These are phyloP conservation scores for Acanthococcus lagerstroemiae DNA, from an alignment of 2,888 invertebrate species.

Conservation along the genomic window DNA sequence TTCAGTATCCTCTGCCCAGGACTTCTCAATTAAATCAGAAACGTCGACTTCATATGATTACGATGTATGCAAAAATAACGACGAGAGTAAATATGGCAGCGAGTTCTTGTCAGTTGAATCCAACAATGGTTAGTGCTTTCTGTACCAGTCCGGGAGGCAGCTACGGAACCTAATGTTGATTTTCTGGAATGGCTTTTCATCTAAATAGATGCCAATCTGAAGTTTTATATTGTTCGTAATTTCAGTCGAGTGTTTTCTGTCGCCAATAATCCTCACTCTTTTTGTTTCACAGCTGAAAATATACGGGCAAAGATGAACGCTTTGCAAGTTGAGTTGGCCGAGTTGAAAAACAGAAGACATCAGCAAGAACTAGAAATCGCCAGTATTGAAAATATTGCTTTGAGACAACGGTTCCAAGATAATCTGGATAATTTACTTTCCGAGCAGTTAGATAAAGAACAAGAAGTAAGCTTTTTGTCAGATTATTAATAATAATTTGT, in stretches of 20 bases:
- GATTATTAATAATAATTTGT: neutral
- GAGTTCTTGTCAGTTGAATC: slow-evolving; percentile 13
- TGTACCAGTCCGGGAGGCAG: too few relatives aligned
- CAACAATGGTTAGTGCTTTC: slow-evolving; percentile 2
- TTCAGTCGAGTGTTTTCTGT: too few relatives aligned
- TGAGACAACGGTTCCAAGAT: slow-evolving; percentile 72
- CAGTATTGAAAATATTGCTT: slow-evolving; percentile 71
- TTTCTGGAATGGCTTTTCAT: too few relatives aligned
- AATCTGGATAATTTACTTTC: slow-evolving; percentile 62
- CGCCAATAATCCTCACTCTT: too few relatives aligned
- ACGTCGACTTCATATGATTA: slow-evolving; percentile 30
- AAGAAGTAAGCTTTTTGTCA: slow-evolving; percentile 38
- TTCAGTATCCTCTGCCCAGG: neutral
- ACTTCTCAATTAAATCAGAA: slow-evolving; percentile 19
- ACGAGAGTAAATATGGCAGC: slow-evolving; percentile 7
- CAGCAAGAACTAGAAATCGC: slow-evolving; percentile 74
- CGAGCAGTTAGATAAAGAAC: slow-evolving; percentile 67
- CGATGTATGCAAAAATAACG: slow-evolving; percentile 32
- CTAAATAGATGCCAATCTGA: too few relatives aligned
- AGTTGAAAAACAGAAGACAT: slow-evolving; percentile 60
- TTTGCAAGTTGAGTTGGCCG: slow-evolving; percentile 61
- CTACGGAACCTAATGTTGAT: too few relatives aligned
- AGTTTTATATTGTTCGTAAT: neutral
- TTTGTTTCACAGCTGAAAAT: slow-evolving; percentile 30
- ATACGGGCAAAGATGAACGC: slow-evolving; percentile 58